A percentile compares a stretch with the other conserved stretches of the same genome.
phyloP scores from a whole-genome alignment of 2,113 vertebrate genomes.

The Gorsachius goisagi region DNA sequence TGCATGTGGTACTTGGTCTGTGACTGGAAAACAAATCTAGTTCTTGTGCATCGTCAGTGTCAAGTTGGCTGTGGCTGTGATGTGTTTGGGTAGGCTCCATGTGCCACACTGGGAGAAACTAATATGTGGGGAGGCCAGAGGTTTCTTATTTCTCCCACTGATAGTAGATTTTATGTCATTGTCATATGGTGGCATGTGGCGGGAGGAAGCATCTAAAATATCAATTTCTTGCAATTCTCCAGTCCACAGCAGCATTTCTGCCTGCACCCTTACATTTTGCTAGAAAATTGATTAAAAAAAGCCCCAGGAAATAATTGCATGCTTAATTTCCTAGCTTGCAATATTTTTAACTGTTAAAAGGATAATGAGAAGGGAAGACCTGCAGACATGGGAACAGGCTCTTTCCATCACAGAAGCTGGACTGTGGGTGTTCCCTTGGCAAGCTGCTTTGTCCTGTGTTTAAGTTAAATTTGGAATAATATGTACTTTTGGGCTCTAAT shows the following conservation, averaged over 20 bases:
- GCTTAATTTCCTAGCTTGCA: neutral
- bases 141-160: neutral
- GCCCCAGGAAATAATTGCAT: accelerated
- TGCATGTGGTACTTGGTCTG: neutral
- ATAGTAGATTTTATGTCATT: neutral
- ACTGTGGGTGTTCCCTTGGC: neutral
- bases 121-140: neutral
- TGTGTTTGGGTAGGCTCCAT: neutral
- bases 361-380: neutral
- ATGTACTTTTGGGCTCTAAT: neutral
- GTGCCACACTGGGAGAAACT: neutral
- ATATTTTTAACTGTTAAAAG: neutral
- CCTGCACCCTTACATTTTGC: neutral
- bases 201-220: neutral
- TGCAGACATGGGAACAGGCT: neutral
- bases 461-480: neutral
- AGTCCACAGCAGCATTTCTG: neutral
- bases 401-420: neutral
- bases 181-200: neutral
- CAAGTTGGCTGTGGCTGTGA: neutral
- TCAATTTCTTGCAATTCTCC: neutral
- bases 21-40: neutral
- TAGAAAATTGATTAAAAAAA: neutral
- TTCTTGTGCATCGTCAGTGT: neutral
- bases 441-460: neutral